Evolutionary conservation across 2,888 invertebrate genomes (phyloP), one percentile per base, ranked within the genome.

Genomic region (Lycia hirtaria): DNA sequence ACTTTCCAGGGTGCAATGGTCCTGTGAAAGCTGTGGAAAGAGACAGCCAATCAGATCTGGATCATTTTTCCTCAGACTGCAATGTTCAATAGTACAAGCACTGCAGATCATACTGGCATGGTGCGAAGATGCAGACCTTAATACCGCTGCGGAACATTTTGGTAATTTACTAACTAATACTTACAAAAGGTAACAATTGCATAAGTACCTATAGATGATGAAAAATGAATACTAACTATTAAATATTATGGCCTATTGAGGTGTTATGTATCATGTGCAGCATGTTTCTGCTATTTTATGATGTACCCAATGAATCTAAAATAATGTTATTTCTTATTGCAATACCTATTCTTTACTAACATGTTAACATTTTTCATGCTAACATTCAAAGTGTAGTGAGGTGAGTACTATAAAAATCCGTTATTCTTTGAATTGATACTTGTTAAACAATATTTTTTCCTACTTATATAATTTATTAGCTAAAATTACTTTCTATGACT

Each of bases 71-170:
- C 81, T 92, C n/a, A 88, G 93, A 37, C 79, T 95, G 12, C 94
- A 93, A 66, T 95, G 95, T 73, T 93, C 93, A 53, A 83, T 95
- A 44, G 87, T 93, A 60, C 93, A 93, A 72, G 88, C 93, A 37
- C 80, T 95, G 56, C 93, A 94, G 75, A 81, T 94, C 9, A 92
- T 94, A 52, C 77, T 94, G 33, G 94, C 94, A 0, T 95, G 95
- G 95, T 93, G 94, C 78, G 94, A 94, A 68, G 93, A 93, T 75
- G 92, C 92, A n/a, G 93, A 94, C 30, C 74, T 85, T 5, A 87
- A 88, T 48, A 69, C 83, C 20, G 89, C 92, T 35, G 91, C 93
- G 12, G 84, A 87, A 63, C 84, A 93, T 69, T 92, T 94, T 80
- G 93, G 95, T 95, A 81, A 71, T 6, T 14, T 40, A 9, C 4